Evolutionary conservation across 2,113 vertebrate genomes (phyloP).

Genomic region (Parus major): DNA sequence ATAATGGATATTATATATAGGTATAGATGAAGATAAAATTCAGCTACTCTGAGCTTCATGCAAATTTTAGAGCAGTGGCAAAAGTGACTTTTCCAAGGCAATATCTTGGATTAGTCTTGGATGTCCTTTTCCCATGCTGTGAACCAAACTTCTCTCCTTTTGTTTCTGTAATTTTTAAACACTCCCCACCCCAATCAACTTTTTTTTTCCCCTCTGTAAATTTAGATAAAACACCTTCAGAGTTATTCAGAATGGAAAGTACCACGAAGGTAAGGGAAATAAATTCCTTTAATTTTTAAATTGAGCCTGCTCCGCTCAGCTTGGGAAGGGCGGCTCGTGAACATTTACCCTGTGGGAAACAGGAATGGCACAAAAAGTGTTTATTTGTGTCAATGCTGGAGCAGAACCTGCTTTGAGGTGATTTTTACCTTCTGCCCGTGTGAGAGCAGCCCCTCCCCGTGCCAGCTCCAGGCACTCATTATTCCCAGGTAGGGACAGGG

Average conservation of each 20-base stretch:
- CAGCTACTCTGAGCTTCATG: not conserved
- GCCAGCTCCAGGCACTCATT: not conserved
- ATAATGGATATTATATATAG: too few relatives aligned
- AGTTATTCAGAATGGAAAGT: not conserved
- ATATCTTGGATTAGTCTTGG: not conserved
- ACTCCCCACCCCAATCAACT: not conserved
- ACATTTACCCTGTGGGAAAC: not conserved
- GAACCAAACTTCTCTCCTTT: not conserved
- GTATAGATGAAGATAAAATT: not conserved
- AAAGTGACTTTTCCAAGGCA: not conserved
- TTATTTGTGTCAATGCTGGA: not conserved
- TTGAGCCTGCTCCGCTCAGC: not conserved
- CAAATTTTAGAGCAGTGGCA: not conserved
- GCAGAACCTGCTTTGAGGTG: not conserved
- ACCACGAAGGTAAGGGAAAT: not conserved
- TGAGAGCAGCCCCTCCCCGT: accelerated
- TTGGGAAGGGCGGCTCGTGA: accelerated
- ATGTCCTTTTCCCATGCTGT: not conserved
- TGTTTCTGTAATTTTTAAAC: not conserved
- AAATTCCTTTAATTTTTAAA: not conserved
- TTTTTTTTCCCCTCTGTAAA: not conserved
- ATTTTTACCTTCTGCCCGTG: not conserved
- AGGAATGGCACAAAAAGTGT: too few relatives aligned
- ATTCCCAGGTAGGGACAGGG: accelerated
- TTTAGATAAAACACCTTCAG: not conserved